These are phyloP conservation scores for Cavia porcellus DNA, from an alignment of 2,113 vertebrate genomes.

Conservation along the genomic window DNA sequence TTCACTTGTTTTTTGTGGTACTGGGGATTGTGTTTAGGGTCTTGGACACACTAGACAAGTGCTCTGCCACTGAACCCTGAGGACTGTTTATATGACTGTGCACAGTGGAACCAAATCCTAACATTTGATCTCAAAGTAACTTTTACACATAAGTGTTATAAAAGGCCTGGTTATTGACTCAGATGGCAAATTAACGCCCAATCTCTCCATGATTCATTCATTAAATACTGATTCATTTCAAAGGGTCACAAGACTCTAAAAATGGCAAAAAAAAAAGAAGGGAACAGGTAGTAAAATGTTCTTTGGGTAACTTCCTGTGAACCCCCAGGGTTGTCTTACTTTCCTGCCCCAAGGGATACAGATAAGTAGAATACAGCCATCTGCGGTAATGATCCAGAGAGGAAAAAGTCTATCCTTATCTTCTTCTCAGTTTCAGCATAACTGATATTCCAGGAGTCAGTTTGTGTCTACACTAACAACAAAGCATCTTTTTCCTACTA, in stretches of 20 bases:
- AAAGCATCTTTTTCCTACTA: background rate
- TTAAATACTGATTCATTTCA: constrained; percentile 20
- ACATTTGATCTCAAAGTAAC: constrained; percentile 59
- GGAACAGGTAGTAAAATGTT: constrained; percentile 20
- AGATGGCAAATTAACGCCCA: constrained; percentile 25
- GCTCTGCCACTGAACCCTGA: background rate
- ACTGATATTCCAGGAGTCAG: background rate
- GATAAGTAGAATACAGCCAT: background rate
- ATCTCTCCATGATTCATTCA: background rate
- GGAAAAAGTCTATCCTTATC: background rate
- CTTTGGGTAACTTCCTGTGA: background rate
- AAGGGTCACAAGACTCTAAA: background rate
- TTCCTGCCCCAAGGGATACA: background rate
- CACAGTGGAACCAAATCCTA: constrained; percentile 57
- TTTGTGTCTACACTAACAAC: background rate
- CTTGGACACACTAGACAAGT: background rate
- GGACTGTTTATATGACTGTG: constrained; percentile 34
- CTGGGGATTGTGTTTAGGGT: background rate
- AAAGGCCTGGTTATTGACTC: background rate
- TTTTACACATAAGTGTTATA: background rate
- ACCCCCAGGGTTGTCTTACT: background rate
- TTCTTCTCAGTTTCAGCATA: constrained; percentile 2
- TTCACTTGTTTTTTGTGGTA: background rate
- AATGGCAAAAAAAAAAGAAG: constrained; percentile 25
- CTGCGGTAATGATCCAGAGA: background rate